Conservation (phyloP, 2,888 invertebrate species). For the Stenodema calcarata region DNA sequence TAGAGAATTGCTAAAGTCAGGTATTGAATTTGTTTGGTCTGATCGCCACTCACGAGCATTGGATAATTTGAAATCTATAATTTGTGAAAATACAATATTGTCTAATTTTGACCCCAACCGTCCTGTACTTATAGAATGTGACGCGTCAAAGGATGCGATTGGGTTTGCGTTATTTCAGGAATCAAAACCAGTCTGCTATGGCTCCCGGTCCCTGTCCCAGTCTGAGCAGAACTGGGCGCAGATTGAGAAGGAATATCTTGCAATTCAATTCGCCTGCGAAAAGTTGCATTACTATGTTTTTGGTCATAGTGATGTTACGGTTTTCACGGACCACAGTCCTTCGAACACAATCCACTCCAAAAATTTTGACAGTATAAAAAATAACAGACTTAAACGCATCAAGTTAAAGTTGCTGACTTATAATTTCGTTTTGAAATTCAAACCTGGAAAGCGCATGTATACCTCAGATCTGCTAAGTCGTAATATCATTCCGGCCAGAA, state of each 20-base stretch:
- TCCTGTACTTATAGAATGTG: not conserved
- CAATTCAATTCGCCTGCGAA: not conserved
- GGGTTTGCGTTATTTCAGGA: constrained; percentile 2
- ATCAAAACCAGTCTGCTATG: not conserved
- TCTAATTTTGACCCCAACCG: not conserved
- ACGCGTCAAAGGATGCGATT: not conserved
- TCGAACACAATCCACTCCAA: not conserved
- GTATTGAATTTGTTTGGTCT: not conserved
- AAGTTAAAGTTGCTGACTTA: not conserved
- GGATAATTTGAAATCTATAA: not conserved
- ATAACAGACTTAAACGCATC: not conserved
- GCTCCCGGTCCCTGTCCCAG: not conserved
- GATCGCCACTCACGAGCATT: not conserved
- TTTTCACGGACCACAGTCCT: not conserved
- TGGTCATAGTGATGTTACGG: not conserved
- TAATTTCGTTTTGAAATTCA: not conserved
- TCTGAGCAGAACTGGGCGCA: not conserved
- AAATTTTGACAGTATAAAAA: not conserved
- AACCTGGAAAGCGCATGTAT: not conserved
- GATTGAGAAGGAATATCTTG: not conserved
- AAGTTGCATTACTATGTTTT: not conserved
- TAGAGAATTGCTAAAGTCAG: not conserved
- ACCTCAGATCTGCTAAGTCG: not conserved
- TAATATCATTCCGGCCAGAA: not conserved
- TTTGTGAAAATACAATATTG: not conserved